Base-by-base conservation (phyloP, 1,140 invertebrate genomes). In the Propsilocerus akamusi region DNA sequence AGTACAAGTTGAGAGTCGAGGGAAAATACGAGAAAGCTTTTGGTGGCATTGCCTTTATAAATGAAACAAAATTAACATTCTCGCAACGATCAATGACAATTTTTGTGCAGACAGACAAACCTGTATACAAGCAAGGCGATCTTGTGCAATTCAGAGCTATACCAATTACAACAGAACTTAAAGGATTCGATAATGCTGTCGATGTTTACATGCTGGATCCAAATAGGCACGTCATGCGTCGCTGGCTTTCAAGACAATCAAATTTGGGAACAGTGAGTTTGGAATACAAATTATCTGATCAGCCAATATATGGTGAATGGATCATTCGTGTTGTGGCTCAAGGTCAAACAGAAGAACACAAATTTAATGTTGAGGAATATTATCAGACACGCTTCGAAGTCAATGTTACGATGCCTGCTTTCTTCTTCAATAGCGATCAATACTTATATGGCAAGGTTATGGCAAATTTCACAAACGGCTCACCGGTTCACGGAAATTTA, bases 41-140 rank as follows among this genome's bases (percentile, higher is more conserved):
- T 17, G 88, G 86, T 17, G 89, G 88, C 4, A 77, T 81, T 14
- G 84, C 85, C 0, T 93, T 93, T 63, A 63, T 79, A 10, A 92
- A 92, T 56, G 84, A 89, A 60, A 88, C 86, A 0, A 64, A 73
- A 51, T 65, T 94, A 10, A 69, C 70, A 8, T 93, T 92, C 59
- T 89, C 83, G 0, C 82, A 85, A 57, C 67, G 86, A n/a, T 90
- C 88, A 6, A 90, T 93, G 83, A 91, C 92, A 0, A 88, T 97
- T 53, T 91, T 97, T 56, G 84, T 97, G 55, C 92, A 96, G 67
- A 81, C 89, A 49, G 90, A 97, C 60, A 95, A 95, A 62, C 91
- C 92, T 0, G 77, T 95, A 0, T 97, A 97, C 59, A 95, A 84
- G 76, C 92, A 95, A 65, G 81, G 87, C 2, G 85, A 96, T 63